A percentile compares a stretch with the other conserved stretches of the same genome.
Evolutionary conservation across 2,888 invertebrate genomes (phyloP).

Genomic region (Chalcosyrphus nemorum): DNA sequence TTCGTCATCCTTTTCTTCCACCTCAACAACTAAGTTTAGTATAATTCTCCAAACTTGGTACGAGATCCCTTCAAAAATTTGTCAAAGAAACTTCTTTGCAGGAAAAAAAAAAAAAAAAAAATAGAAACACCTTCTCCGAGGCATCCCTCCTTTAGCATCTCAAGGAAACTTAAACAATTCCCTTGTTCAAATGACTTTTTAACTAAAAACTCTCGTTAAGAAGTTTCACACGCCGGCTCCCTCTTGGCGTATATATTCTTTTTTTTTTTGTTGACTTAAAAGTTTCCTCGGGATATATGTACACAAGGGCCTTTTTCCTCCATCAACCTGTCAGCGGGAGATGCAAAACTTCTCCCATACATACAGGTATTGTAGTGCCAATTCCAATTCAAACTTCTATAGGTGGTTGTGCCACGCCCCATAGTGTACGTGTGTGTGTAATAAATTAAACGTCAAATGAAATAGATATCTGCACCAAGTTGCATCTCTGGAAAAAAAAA

Average conservation of each 20-base stretch:
- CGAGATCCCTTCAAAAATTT: not conserved
- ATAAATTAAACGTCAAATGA: not conserved
- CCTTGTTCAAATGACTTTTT: conserved; percentile 19
- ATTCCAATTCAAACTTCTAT: not conserved
- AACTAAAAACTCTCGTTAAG: conserved; percentile 42
- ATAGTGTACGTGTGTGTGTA: not conserved
- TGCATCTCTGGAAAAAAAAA: not conserved
- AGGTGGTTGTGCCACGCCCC: too few relatives aligned
- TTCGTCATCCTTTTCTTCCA: not conserved
- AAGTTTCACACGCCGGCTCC: conserved; percentile 35
- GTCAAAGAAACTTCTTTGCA: not conserved
- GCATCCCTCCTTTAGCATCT: not conserved
- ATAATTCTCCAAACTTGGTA: not conserved
- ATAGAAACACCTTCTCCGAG: not conserved
- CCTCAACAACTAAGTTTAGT: not conserved
- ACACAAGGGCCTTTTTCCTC: not conserved
- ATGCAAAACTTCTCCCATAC: conserved; percentile 10
- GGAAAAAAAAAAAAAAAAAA: not conserved
- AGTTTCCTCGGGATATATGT: conserved; percentile 18
- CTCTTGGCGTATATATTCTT: too few relatives aligned
- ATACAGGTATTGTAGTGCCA: not conserved
- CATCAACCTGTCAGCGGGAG: conserved; percentile 5
- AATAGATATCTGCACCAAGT: not conserved
- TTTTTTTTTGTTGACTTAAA: conserved; percentile 35
- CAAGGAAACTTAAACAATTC: conserved; percentile 3